Evolutionary conservation across 2,113 vertebrate species (phyloP), one percentile per base, ranked within the genome.

Genomic region (Caloenas nicobarica): DNA sequence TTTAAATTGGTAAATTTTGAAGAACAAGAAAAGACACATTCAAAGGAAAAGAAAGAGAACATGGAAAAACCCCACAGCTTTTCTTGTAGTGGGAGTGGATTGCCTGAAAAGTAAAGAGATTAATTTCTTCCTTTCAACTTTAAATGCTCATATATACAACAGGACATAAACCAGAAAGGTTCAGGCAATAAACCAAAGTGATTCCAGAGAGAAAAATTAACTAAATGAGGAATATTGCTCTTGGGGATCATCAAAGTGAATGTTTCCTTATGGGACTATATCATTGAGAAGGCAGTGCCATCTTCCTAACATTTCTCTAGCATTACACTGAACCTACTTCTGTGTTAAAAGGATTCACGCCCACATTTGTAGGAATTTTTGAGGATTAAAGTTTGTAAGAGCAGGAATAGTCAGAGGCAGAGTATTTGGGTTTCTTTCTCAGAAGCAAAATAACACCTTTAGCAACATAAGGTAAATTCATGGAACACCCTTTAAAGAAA

Each of bases 181-280:
- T 87, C 28, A 89, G 70, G 61, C 24, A 60, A 76, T 92, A 78
- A 88, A 93, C 73, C 1, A 0, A 90, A 87, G 53, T 44, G 13
- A 93, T 91, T 95, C 60, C 46, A 57, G 86, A 44, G 54, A 85
- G 53, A 65, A 91, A 61, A 83, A 68, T 77, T 78, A 93, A 72
- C 53, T 33, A 70, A 83, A 92, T 72, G 34, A 76, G 29, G 56
- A 87, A 28, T 81, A 54, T 40, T 74, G 46, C 86, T 91, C 51
- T 76, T 72, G 80, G 61, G 68, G 26, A 60, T 91, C n/a, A 48
- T 92, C 57, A 89, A 71, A 85, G n/a, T 25, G 66, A 69, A 51
- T 61, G 68, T 91, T 95, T 81, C 38, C 22, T 73, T 26, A 10
- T 51, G 53, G 15, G 57, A 42, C 60, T 86, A 22, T 44, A 12